Percentiles rank a stretch among this genome's conserved stretches.
phyloP scores from a whole-genome alignment of 2,113 vertebrate species.

The Cephalopterus ornatus region DNA sequence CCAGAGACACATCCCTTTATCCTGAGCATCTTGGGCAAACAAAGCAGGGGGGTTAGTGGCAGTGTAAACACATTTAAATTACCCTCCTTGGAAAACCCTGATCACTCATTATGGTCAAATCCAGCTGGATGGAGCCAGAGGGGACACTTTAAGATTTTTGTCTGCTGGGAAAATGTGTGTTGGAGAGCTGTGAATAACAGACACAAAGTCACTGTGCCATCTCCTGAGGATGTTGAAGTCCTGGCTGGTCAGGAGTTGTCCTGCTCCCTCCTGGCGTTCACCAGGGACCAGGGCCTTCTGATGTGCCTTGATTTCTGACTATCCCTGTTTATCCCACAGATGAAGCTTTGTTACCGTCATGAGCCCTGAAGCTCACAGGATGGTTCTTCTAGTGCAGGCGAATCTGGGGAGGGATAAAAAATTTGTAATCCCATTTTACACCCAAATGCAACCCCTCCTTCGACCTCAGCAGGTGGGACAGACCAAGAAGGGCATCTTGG shows the following conservation, averaged over 20 bases:
- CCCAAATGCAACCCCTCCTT: neutral
- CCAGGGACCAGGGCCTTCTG: neutral
- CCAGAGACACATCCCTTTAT: neutral
- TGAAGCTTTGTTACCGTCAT: neutral
- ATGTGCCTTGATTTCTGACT: neutral
- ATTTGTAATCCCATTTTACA: neutral
- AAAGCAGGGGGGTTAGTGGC: neutral
- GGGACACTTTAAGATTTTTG: neutral
- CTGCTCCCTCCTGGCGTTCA: neutral
- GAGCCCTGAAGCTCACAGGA: neutral
- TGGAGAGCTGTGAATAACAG: neutral
- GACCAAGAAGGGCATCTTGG: neutral
- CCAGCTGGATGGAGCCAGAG: neutral
- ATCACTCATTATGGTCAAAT: neutral
- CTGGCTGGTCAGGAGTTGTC: rapidly evolving
- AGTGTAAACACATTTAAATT: neutral
- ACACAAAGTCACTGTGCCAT: rapidly evolving
- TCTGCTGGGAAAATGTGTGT: neutral
- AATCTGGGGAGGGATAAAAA: neutral
- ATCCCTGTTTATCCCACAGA: rapidly evolving
- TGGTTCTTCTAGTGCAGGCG: neutral
- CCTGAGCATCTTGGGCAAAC: neutral
- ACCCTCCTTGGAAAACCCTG: neutral
- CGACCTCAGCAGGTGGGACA: neutral
- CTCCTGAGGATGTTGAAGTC: rapidly evolving